These are phyloP conservation scores for Melanostoma scalare DNA, from an alignment of 2,888 invertebrate genomes.

Conservation along the genomic window DNA sequence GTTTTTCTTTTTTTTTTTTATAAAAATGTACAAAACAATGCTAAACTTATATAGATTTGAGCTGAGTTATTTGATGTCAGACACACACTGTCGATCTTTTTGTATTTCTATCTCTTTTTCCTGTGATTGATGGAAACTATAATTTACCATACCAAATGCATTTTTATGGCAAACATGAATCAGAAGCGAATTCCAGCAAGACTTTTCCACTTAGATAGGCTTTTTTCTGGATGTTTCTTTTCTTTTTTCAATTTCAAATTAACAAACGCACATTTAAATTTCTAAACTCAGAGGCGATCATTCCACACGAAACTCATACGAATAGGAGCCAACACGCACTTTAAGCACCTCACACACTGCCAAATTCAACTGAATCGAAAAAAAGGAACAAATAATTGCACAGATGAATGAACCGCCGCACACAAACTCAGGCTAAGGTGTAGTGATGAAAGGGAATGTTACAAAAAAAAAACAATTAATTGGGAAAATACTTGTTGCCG, in stretches of 20 bases:
- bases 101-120: slow-evolving; percentile 41
- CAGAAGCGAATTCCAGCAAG: not conserved
- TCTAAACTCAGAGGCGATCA: too few species aligned
- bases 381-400: slow-evolving; percentile 34
- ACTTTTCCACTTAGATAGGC: not conserved
- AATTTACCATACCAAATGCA: slow-evolving; percentile 22
- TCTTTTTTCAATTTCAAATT: too few species aligned
- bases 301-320: not conserved
- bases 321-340: slow-evolving; percentile 25
- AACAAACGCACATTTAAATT: too few species aligned
- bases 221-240: too few species aligned
- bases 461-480: not conserved
- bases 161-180: not conserved
- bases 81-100: slow-evolving; percentile 15
- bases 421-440: slow-evolving; percentile 10
- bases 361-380: slow-evolving; percentile 36
- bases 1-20: not conserved
- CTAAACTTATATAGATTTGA: not conserved
- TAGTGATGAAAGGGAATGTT: slow-evolving; percentile 9
- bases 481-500: not conserved
- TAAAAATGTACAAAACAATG: too few species aligned
- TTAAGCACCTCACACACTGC: slow-evolving; percentile 34
- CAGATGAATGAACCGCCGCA: slow-evolving; percentile 45
- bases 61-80: slow-evolving; percentile 12
- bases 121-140: slow-evolving; percentile 16